A percentile compares a stretch with the other conserved stretches of the same genome.
These are phyloP conservation scores for Cololabis saira DNA, from an alignment of 2,113 vertebrate genomes.

Conservation along the genomic window DNA sequence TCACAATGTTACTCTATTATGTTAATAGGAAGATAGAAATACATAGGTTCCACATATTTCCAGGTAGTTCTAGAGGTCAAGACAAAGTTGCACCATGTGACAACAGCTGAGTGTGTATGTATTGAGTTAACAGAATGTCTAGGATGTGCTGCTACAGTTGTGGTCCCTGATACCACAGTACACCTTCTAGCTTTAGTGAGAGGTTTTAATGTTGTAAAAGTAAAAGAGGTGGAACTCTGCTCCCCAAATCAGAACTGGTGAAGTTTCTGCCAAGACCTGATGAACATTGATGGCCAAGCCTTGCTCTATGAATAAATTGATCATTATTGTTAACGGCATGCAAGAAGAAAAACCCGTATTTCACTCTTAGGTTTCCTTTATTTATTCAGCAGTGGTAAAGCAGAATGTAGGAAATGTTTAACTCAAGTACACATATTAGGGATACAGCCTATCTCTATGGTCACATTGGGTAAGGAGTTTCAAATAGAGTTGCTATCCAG, in stretches of 20 bases:
- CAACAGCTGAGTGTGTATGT: no score
- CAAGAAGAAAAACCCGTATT: no score
- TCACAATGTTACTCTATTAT: no score
- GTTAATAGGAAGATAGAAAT: no score
- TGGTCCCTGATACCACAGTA: no score
- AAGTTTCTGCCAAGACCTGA: constrained; percentile 7
- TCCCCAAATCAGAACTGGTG: no score
- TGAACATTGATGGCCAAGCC: not conserved
- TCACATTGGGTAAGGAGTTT: constrained; percentile 12
- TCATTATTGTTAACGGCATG: constrained; percentile 5
- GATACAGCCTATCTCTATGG: constrained; percentile 26
- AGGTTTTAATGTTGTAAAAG: no score
- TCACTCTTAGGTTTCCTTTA: not conserved
- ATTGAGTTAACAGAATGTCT: no score
- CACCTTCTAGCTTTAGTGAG: no score
- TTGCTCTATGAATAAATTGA: constrained; percentile 13
- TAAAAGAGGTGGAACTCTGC: not conserved
- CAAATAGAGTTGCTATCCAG: constrained; percentile 30
- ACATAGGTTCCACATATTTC: no score
- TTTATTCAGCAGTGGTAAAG: not conserved
- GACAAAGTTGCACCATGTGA: no score
- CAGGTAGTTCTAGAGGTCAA: no score
- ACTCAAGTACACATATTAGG: not conserved
- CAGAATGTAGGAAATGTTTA: not conserved
- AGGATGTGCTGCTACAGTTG: not conserved